These are phyloP conservation scores for Limenitis arthemis DNA, from an alignment of 2,888 invertebrate species.

Conservation along the genomic window DNA sequence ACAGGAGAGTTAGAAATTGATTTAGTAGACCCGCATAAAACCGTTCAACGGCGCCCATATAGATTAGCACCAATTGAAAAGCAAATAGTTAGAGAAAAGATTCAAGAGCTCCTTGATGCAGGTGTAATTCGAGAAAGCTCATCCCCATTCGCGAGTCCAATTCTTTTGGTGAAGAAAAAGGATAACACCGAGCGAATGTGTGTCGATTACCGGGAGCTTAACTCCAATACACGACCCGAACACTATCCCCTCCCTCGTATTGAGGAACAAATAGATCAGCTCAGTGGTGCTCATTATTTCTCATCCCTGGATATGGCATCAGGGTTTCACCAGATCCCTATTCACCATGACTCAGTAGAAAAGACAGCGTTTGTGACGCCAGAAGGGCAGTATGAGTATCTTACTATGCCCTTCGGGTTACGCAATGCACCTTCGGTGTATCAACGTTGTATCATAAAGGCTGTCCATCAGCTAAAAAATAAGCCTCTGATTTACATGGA, in stretches of 20 bases:
- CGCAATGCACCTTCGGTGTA: conserved; percentile 34
- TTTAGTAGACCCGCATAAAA: conserved; percentile 18
- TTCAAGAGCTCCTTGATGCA: too few relatives aligned
- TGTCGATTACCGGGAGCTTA: conserved; percentile 28
- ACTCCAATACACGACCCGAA: conserved; percentile 29
- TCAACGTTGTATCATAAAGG: conserved; percentile 31
- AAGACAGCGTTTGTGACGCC: conserved; percentile 21
- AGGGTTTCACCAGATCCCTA: conserved; percentile 23
- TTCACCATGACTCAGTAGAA: conserved; percentile 20
- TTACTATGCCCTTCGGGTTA: conserved; percentile 21
- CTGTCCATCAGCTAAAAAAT: conserved; percentile 14
- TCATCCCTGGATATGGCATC: conserved; percentile 12
- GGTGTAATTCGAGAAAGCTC: conserved; percentile 29
- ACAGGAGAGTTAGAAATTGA: conserved; percentile 6
- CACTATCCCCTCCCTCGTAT: conserved; percentile 14
- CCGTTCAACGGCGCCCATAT: conserved; percentile 23
- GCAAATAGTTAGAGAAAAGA: too few relatives aligned
- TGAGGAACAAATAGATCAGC: conserved; percentile 8
- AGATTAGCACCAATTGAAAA: conserved; percentile 23
- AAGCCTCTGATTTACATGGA: conserved; percentile 22
- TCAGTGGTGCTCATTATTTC: conserved; percentile 6
- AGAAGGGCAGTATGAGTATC: conserved; percentile 20
- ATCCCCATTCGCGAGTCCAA: conserved; percentile 31
- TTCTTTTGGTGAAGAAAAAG: conserved; percentile 19
- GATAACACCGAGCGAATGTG: conserved; percentile 22